Conservation (phyloP, 2,888 invertebrate species). For the Eueremaeus valkanovi region DNA sequence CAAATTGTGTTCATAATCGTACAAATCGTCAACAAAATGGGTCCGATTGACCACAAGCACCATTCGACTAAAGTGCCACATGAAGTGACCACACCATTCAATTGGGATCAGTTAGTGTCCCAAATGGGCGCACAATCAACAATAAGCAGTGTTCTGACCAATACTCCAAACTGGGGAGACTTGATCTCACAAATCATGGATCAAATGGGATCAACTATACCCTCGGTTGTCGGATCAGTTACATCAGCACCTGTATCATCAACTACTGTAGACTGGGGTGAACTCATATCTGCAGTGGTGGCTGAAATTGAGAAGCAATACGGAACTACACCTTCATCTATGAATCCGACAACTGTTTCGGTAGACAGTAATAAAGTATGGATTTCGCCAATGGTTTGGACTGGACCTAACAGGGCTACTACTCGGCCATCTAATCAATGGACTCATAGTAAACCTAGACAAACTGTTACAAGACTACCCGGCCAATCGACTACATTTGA, state of each 20-base stretch:
- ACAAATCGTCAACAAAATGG: conserved; percentile 23
- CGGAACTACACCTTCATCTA: not conserved
- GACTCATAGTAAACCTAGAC: not conserved
- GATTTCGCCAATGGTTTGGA: not conserved
- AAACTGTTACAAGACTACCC: not conserved
- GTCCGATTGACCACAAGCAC: not conserved
- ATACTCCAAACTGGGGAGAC: conserved; percentile 19
- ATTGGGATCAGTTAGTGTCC: conserved; percentile 30
- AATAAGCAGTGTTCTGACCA: not conserved
- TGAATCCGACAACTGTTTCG: not conserved
- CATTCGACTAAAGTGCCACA: not conserved
- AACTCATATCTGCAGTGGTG: conserved; percentile 20
- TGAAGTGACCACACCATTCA: conserved; percentile 1
- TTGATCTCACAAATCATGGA: conserved; percentile 37
- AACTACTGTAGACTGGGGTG: conserved; percentile 20
- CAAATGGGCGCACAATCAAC: not conserved
- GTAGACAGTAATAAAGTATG: not conserved
- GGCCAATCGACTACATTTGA: not conserved
- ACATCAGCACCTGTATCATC: not conserved
- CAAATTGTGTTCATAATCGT: conserved; percentile 37
- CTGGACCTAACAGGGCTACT: not conserved
- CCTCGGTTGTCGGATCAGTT: too few species aligned
- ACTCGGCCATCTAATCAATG: not conserved
- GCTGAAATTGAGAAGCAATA: conserved; percentile 10
- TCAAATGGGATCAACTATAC: not conserved